Base-by-base conservation (phyloP, 2,113 vertebrate genomes). In the Bostrychus sinensis region DNA sequence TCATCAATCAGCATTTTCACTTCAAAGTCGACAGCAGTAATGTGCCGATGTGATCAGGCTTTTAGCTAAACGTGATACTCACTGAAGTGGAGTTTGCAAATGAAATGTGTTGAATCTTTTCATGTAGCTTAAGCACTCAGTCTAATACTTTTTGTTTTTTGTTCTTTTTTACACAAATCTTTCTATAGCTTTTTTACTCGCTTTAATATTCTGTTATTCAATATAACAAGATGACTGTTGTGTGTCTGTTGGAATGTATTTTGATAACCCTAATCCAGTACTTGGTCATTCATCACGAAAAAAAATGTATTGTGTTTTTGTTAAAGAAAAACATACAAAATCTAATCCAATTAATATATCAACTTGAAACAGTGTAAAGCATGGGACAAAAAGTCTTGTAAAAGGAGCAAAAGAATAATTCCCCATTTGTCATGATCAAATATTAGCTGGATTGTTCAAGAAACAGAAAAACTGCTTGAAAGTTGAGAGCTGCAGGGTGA, bases 401-500 rank as follows among this genome's bases (percentile, higher is more conserved):
- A 26, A 36, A 26, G 54, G 56, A 36, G 17, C 19, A 53, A 75
- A 50, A 28, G 55, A 62, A 54, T 50, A 72, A 70, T 68, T 73
- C 57, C 75, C 64, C 39, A 53, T 56, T 66, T 56, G 17, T 50
- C 56, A 61, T 36, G 60, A 68, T 83, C 53, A 82, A 68, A 64
- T 77, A 53, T 62, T 60, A 75, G 69, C 68, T 72, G 66, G 56
- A 65, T 69, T 53, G 43, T 75, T 70, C 17, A 25, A 74, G 58
- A 75, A 50, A 58, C 46, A 34, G 56, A 77, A 50, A 81, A 88
- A 84, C 56, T 61, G 69, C n/a, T 68, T 88, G 88, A 89, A 84
- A 85, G 84, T 89, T 89, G 86, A 79, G 62, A 75, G 73, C 74
- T 78, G 16, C 69, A 39, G 78, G 87, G 79, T 25, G 56, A 25